phyloP scores from a whole-genome alignment of 1,140 invertebrate genomes.

The Ips typographus region DNA sequence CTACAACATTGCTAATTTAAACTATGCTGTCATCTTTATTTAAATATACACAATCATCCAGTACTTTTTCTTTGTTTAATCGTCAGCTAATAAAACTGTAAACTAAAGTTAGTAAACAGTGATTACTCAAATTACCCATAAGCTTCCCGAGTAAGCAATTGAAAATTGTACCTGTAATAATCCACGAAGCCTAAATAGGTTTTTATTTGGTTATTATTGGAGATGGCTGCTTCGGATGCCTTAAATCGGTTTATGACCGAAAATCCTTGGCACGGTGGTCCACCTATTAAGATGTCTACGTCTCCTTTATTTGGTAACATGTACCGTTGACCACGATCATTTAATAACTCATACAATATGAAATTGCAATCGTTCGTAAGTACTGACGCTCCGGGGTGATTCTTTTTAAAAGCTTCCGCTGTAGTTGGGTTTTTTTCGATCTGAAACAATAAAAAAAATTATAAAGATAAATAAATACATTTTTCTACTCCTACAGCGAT shows the following conservation, averaged over 20 bases:
- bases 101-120: too few species aligned
- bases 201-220: conserved; percentile 84
- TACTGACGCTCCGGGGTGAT: conserved; percentile 72
- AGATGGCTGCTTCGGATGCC: conserved; percentile 77
- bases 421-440: conserved; percentile 78
- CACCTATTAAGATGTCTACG: conserved; percentile 82
- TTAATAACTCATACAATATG: conserved; percentile 66
- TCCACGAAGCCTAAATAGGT: conserved; percentile 86
- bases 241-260: conserved; percentile 89
- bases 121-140: too few species aligned
- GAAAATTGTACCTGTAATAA: conserved; percentile 74
- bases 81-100: too few species aligned
- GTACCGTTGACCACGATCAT: conserved; percentile 58
- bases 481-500: too few species aligned
- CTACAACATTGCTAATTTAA: too few species aligned
- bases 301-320: conserved; percentile 75
- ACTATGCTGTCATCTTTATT: too few species aligned
- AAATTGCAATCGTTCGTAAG: conserved; percentile 81
- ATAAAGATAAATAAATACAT: too few species aligned
- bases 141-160: too few species aligned
- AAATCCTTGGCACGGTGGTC: conserved; percentile 90
- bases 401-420: conserved; percentile 76
- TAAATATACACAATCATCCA: too few species aligned
- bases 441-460: too few species aligned
- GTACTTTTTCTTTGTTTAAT: too few species aligned